Base-by-base conservation (phyloP, 2,888 invertebrate species). In the Drosophila aldrichi region DNA sequence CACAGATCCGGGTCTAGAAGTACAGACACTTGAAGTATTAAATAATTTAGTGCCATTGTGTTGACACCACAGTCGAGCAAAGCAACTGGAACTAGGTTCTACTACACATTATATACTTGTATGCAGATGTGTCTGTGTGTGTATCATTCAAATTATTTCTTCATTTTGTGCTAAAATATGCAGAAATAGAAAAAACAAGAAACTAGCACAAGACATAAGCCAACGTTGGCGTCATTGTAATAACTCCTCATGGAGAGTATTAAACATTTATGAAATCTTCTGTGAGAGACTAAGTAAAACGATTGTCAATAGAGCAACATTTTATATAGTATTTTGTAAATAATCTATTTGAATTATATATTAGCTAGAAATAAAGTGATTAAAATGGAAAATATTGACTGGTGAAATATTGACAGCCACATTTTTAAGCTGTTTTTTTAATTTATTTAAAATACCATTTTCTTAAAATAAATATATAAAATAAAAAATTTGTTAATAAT, bases 31-130 rank as follows among this genome's bases (percentile, higher is more conserved):
- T 81, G 88, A 88, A 88, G 82, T 87, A 87, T 88, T 89, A 90
- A 87, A 90, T 87, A 87, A 87, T 87, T 90, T 87, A 90, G 89
- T 81, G 90, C 87, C 86, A 87, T 86, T 90, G 89, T 90, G 89
- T 79, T 83, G 89, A 79, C 85, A 81, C 77, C 72, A 70, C 66
- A 63, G 73, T 60, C 68, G 55, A 68, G 70, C 66, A 60, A 66
- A 65, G 48, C 65, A 72, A 59, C 55, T 84, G 44, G 41, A 66
- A 52, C 56, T 55, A 18, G 62, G 22, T 38, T 54, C 32, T 25
- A 54, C 48, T 40, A 25, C 16, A 54, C 25, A 22, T 34, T 54
- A 40, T 43, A 22, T 52, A n/a, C n/a, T 29, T 29, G n/a, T 38
- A n/a, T 18, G 32, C 14, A 36, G 36, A 16, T 14, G 16, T 38